Base-by-base conservation (phyloP, 2,113 vertebrate species). In the Leptobrachium ailaonicum region DNA sequence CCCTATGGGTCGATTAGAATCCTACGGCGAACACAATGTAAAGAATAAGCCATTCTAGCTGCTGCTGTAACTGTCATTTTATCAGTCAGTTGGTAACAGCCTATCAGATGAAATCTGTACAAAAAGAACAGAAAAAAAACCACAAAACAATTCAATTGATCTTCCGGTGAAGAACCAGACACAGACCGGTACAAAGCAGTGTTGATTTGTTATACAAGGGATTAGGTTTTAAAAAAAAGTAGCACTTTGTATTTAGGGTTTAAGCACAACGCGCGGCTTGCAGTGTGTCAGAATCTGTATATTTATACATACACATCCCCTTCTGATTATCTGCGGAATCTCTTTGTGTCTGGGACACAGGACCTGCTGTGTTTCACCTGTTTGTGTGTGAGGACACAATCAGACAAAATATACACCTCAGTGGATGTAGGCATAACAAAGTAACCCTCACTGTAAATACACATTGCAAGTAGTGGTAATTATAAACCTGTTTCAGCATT, bases 231-330 rank as follows among this genome's bases (percentile, higher is more conserved):
- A 32, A 50, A 50, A 50, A 82, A 66, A 81, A 68, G 79, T 63
- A 60, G 45, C 71, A 72, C 45, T 79, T 79, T 84, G 44, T 84
- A 53, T 84, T 82, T 79, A 64, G 72, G 58, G 76, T 79, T 64
- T 74, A 79, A 45, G 82, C 76, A 76, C 41, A 42, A 50, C 41
- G n/a, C 71, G 13, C 13, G 56, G 63, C 78, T 58, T 45, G 40
- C n/a, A 54, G 62, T n/a, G 47, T 67, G 50, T 53, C 60, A 44
- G 50, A 4, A 12, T 13, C 45, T 43, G 2, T 50, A 41, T 74
- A 80, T 73, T 80, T 80, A 74, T n/a, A 54, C 41, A 45, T 42
- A 73, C 20, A 72, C 68, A 79, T 20, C 10, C 42, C 40, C 12
- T 0, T 12, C 40, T 40, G 3, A 66, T 41, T 58, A 77, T 69